Evolutionary conservation across 2,113 vertebrate species (phyloP).

Genomic region (Gobius niger): DNA sequence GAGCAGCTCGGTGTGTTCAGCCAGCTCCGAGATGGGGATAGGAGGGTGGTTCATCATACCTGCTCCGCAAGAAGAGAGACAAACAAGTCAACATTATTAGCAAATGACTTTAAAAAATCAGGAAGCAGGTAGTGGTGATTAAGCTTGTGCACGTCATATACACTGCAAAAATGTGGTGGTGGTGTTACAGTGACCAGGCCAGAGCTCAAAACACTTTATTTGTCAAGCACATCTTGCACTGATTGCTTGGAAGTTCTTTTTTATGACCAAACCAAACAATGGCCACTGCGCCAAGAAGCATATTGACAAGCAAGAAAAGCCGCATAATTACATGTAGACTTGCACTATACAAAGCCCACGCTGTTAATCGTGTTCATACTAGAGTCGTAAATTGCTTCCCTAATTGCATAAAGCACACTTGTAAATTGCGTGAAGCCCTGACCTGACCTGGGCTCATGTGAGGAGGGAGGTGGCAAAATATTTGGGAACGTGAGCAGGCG

Average conservation of each 20-base stretch:
- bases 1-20: conserved; percentile 94
- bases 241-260: conserved; percentile 16
- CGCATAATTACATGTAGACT: background rate
- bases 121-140: conserved; percentile 56
- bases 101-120: conserved; percentile 20
- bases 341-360: background rate
- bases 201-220: conserved; percentile 63
- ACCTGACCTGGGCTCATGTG: conserved; percentile 53
- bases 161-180: conserved; percentile 21
- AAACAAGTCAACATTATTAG: conserved; percentile 3
- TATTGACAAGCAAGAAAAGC: conserved; percentile 6
- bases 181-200: conserved; percentile 62
- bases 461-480: conserved; percentile 28
- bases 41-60: conserved; percentile 98
- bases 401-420: background rate
- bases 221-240: background rate
- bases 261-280: conserved; percentile 15
- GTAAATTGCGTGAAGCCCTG: conserved; percentile 43
- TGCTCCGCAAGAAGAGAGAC: conserved; percentile 57
- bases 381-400: background rate
- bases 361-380: background rate
- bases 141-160: conserved; percentile 52
- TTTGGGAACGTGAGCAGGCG: conserved; percentile 57
- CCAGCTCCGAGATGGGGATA: conserved; percentile 91
- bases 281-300: background rate